Evolutionary conservation across 2,113 vertebrate genomes (phyloP).

Genomic region (Sarotherodon lohbergeri): DNA sequence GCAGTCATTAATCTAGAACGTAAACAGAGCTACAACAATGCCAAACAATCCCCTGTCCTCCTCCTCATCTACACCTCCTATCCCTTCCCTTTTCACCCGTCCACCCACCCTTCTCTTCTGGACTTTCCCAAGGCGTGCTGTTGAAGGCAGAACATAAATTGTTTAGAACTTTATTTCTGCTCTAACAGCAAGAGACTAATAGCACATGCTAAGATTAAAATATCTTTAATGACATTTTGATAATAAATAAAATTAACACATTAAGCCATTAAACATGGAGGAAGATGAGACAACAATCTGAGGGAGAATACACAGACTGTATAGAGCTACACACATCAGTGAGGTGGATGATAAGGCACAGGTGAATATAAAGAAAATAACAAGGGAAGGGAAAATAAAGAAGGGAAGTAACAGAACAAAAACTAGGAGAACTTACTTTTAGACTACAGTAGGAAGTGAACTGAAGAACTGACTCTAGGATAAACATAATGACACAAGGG

Average conservation of each 20-base stretch:
- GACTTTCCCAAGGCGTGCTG: background rate
- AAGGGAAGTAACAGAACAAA: background rate
- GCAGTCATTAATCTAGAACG: slow-evolving; percentile 13
- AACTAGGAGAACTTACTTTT: background rate
- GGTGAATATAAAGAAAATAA: background rate
- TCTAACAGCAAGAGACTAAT: background rate
- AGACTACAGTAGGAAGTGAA: background rate
- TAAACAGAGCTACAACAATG: background rate
- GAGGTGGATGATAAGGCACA: background rate
- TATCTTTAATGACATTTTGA: background rate
- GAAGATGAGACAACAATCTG: background rate
- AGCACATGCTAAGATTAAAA: background rate
- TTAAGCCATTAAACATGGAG: background rate
- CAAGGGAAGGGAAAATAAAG: background rate
- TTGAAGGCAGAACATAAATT: background rate
- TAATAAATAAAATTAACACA: background rate
- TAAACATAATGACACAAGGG: background rate
- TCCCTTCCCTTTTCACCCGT: background rate
- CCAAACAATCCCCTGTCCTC: background rate
- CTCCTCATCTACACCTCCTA: background rate
- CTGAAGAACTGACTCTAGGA: background rate
- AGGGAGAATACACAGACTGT: background rate
- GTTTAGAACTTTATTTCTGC: background rate
- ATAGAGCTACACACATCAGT: background rate
- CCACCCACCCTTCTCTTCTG: background rate